Base-by-base conservation (phyloP, 2,113 vertebrate species). In the Onychostruthus taczanowskii region DNA sequence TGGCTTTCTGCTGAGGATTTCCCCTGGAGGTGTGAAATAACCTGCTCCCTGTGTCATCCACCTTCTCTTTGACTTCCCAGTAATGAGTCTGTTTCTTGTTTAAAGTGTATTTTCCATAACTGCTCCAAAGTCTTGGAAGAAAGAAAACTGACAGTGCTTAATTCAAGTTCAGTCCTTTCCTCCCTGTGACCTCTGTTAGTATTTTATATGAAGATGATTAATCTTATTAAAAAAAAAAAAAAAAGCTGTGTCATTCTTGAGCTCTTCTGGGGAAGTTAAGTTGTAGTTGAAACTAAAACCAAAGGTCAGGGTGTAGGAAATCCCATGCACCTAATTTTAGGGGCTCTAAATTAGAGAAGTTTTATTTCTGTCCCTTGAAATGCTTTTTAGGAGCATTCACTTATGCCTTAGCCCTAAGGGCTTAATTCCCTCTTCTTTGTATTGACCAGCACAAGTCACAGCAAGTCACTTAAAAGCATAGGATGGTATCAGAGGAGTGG, bases 51-150 rank as follows among this genome's bases (percentile, higher is more conserved):
- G 26, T 3, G 7, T 50, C 5, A 2, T 75, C 55, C 76, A 95
- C 67, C 66, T 96, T 93, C 69, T 82, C 64, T 73, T 91, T 35
- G 64, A 64, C 83, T 84, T 81, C 56, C 49, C 35, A 80, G 77
- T 46, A 75, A 15, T 23, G 41, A 77, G 55, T 91, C 74, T 94
- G 62, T 87, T 95, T 97, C 87, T 96, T 27, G 87, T 94, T 94
- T 91, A 56, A 94, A 88, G 47, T 73, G 31, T 82, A 44, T 92
- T 96, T 94, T 93, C 74, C 59, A 27, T 84, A 86, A 87, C 37
- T 49, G 31, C 33, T 69, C 39, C 2, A 2, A 85, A 59, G 58
- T 41, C 66, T 87, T 90, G 55, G 63, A 90, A 93, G 44, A 81
- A 53, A 43, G 19, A 86, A 86, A 61, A 86, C 35, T 69, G 63